Percentiles rank a stretch among this genome's conserved stretches.
Conservation (phyloP, 92 coral and sea anemone genomes). For the Siderastrea siderea region DNA sequence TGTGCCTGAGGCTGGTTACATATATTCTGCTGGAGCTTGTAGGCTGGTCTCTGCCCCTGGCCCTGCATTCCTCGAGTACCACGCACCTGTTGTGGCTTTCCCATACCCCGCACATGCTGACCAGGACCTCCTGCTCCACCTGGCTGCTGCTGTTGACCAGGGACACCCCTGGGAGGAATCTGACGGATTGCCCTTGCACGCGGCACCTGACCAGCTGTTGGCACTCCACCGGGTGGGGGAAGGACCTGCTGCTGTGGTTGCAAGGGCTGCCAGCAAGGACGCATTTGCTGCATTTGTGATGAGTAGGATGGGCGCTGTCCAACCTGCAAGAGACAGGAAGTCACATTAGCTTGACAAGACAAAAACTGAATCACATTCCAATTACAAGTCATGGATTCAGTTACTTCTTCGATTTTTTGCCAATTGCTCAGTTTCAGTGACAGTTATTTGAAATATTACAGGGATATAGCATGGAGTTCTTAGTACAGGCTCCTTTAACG, state of each 20-base stretch:
- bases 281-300: constrained; percentile 80
- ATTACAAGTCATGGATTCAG: no score
- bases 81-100: constrained; percentile 64
- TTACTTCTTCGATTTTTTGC: no score
- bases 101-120: constrained; percentile 51
- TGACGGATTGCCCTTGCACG: constrained; percentile 88
- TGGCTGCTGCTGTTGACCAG: constrained; percentile 51
- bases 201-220: constrained; percentile 80
- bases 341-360: no score
- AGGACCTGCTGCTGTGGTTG: constrained; percentile 90
- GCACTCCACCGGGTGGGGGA: constrained; percentile 68
- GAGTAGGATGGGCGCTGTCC: constrained; percentile 90
- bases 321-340: constrained; percentile 9
- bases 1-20: constrained; percentile 87
- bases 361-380: no score
- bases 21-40: constrained; percentile 81
- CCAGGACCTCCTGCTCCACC: constrained; percentile 23
- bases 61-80: constrained; percentile 44
- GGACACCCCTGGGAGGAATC: constrained; percentile 74
- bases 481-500: no score
- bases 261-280: constrained; percentile 78
- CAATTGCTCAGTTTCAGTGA: no score
- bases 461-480: no score
- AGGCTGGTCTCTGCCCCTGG: constrained; percentile 61
- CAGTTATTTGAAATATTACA: no score